Percentiles rank a stretch among this genome's conserved stretches.
These are phyloP conservation scores for Oncorhynchus gorbuscha DNA, from an alignment of 2,113 vertebrate species.

Conservation along the genomic window DNA sequence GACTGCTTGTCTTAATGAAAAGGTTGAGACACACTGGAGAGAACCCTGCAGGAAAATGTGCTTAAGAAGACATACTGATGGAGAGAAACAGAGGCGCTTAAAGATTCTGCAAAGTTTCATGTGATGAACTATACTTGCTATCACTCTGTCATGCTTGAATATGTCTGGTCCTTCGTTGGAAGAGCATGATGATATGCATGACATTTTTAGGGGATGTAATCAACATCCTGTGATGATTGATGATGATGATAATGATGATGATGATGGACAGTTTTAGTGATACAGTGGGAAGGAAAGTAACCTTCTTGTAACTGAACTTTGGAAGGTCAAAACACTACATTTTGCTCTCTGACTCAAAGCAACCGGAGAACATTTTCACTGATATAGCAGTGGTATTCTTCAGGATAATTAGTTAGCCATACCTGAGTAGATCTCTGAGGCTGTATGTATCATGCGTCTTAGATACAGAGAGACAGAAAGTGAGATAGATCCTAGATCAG, in stretches of 20 bases:
- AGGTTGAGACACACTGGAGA: conserved; percentile 57
- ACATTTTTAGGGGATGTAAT: conserved; percentile 40
- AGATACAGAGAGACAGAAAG: no score
- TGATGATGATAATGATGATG: background rate
- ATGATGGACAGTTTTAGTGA: background rate
- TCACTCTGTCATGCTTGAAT: conserved; percentile 35
- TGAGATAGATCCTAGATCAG: no score
- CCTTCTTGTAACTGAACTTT: background rate
- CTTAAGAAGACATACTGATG: background rate
- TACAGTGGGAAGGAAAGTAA: background rate
- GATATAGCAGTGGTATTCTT: no score
- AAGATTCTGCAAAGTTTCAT: background rate
- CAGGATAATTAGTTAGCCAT: no score
- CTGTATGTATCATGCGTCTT: no score
- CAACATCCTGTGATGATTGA: conserved; percentile 30
- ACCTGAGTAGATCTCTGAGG: conserved; percentile 9
- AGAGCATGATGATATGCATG: conserved; percentile 57
- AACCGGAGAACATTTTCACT: no score
- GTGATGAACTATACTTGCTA: conserved; percentile 31
- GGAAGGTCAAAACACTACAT: conserved; percentile 17
- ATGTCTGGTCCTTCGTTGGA: conserved; percentile 27
- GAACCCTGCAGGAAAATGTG: conserved; percentile 22
- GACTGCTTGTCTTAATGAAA: no score
- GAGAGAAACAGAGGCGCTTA: background rate
- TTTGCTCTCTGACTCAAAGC: no score